phyloP scores from a whole-genome alignment of 2,888 invertebrate genomes.

The Eremobia ochroleuca region DNA sequence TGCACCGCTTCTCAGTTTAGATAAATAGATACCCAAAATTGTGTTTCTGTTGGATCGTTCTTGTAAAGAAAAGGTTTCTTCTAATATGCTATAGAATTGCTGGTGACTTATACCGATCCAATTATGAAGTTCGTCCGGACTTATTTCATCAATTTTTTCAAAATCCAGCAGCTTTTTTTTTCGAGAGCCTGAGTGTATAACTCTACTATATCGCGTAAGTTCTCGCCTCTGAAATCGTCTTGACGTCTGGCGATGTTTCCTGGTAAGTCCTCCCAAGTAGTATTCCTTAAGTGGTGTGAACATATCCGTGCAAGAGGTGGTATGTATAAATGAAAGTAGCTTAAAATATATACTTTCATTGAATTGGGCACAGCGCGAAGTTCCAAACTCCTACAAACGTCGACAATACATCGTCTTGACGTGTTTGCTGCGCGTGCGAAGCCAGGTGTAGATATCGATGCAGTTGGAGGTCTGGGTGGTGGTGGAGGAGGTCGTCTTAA shows the following conservation, averaged over 20 bases:
- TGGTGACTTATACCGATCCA: slow-evolving; percentile 14
- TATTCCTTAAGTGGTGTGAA: slow-evolving; percentile 19
- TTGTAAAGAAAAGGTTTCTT: slow-evolving; percentile 20
- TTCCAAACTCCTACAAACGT: slow-evolving; percentile 14
- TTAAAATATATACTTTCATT: slow-evolving; percentile 13
- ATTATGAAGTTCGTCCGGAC: slow-evolving; percentile 12
- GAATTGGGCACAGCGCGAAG: slow-evolving; percentile 14
- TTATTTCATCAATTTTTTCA: slow-evolving; percentile 19
- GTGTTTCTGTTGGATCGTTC: slow-evolving; percentile 14
- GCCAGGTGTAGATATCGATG: slow-evolving; percentile 8
- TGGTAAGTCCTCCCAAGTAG: slow-evolving; percentile 16
- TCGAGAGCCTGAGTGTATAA: slow-evolving; percentile 11
- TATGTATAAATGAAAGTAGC: slow-evolving; percentile 17
- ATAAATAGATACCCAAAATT: slow-evolving; percentile 17
- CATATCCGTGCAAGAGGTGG: slow-evolving; percentile 14
- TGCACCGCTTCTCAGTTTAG: slow-evolving; percentile 13
- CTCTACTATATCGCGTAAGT: slow-evolving; percentile 5
- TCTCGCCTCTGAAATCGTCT: slow-evolving; percentile 14
- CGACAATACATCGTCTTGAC: slow-evolving; percentile 19
- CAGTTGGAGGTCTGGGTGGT: slow-evolving; percentile 16
- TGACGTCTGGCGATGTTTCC: slow-evolving; percentile 10
- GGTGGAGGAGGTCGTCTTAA: slow-evolving; percentile 16
- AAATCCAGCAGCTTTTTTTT: slow-evolving; percentile 4
- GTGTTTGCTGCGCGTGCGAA: slow-evolving; percentile 14
- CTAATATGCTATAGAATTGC: slow-evolving; percentile 17